phyloP scores from a whole-genome alignment of 2,113 vertebrate species.

The Bufo gargarizans region DNA sequence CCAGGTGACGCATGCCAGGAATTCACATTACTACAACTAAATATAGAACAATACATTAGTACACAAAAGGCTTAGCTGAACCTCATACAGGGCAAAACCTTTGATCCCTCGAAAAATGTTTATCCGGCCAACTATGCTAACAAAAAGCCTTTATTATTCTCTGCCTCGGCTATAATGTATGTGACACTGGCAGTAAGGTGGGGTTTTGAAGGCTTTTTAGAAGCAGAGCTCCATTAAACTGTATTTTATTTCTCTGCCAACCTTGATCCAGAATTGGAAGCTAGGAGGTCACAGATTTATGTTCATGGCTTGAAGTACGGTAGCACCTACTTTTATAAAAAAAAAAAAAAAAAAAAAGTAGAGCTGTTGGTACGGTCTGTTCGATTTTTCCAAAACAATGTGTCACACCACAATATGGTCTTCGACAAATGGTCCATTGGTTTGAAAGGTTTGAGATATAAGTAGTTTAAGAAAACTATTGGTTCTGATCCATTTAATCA shows the following conservation, averaged over 20 bases:
- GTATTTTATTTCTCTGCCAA: not conserved
- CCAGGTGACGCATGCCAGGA: not conserved
- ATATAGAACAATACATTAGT: slow-evolving; percentile 37
- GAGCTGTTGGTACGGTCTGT: not conserved
- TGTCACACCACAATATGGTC: not conserved
- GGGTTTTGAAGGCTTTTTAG: not conserved
- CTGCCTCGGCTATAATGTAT: not conserved
- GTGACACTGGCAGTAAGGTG: not conserved
- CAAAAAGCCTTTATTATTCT: slow-evolving; percentile 51
- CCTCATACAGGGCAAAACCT: slow-evolving; percentile 50
- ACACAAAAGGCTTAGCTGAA: slow-evolving; percentile 36
- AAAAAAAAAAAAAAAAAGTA: not conserved
- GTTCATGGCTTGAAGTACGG: not conserved
- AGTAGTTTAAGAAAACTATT: not conserved
- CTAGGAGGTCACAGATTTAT: not conserved
- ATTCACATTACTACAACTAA: slow-evolving; percentile 41
- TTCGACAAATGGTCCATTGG: not conserved
- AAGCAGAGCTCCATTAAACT: not conserved
- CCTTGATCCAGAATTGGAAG: not conserved
- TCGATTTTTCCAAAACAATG: not conserved
- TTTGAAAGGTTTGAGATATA: not conserved
- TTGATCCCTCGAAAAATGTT: slow-evolving; percentile 55
- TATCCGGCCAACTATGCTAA: slow-evolving; percentile 43
- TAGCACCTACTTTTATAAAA: not conserved
- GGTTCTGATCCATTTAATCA: not conserved